Evolutionary conservation across 2,797 vertebrate genomes (phyloP), one percentile per base, ranked within the genome.

Genomic region (Enoplosus armatus): DNA sequence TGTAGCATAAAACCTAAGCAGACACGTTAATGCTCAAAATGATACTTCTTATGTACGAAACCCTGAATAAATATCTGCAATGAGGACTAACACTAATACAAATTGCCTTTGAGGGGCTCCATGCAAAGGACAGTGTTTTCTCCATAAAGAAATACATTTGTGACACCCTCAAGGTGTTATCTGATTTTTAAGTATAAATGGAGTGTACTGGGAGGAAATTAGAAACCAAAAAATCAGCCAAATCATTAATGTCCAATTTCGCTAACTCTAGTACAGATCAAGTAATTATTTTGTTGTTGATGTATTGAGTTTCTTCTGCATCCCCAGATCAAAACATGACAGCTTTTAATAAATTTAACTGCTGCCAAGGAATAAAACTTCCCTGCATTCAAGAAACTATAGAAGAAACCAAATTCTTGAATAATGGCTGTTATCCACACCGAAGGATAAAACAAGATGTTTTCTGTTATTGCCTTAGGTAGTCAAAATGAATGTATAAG

Each of bases 401-500:
- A 83, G 81, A n/a, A n/a, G n/a, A n/a, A n/a, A n/a, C n/a, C 87
- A 69, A 73, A 83, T 92, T 92, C 90, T 92, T 90, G 93, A 92
- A 91, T 2, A 83, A 95, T 89, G 91, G 90, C 91, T 91, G 87
- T 95, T 95, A 93, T 95, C 95, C 94, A 96, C 94, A 97, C 96
- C 96, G 97, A 97, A 97, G 96, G 92, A 45, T 90, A 92, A 93
- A 93, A 96, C 89, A 94, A 94, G 85, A 92, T 89, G 8, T 85
- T 93, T 95, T 95, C 83, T 96, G 80, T 89, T 75, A 79, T 75
- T 89, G 89, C 90, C 89, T 92, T 94, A 89, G 89, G 75, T 54
- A 87, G 75, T 89, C 62, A 72, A 95, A 86, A 94, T 98, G 97
- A 99, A 99, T 99, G 97, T 98, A 97, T 93, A 94, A 94, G 95